phyloP scores from a whole-genome alignment of 2,113 vertebrate genomes.

The Macaca nemestrina region DNA sequence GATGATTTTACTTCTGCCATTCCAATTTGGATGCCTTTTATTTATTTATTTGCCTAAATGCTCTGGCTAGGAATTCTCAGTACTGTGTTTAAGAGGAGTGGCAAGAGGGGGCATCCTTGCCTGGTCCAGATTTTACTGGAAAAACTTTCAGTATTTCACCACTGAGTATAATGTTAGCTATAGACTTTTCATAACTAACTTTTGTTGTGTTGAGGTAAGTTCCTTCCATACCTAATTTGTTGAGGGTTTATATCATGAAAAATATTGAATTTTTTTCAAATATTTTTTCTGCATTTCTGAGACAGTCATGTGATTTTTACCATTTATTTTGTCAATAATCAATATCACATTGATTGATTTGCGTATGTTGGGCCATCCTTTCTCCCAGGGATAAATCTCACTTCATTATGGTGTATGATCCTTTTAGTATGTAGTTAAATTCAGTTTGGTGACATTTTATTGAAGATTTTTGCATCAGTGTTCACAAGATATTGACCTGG shows the following conservation, averaged over 20 bases:
- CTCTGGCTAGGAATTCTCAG: neutral
- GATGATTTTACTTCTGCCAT: neutral
- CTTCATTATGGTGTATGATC: neutral
- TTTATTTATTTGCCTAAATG: neutral
- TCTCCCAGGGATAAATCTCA: neutral
- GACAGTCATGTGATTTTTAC: neutral
- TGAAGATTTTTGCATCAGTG: no score
- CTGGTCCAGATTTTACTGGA: neutral
- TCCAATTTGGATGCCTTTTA: neutral
- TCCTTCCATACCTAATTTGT: neutral
- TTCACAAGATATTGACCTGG: no score
- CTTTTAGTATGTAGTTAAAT: neutral
- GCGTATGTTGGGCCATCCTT: neutral
- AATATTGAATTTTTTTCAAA: neutral
- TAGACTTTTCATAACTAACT: neutral
- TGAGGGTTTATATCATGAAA: neutral
- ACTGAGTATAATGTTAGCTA: neutral
- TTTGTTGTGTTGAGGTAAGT: neutral
- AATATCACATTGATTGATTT: neutral
- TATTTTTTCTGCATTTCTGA: neutral
- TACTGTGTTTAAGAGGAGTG: neutral
- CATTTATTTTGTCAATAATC: neutral
- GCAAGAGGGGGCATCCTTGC: neutral
- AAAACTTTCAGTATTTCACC: neutral
- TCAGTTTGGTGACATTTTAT: neutral